phyloP scores from a whole-genome alignment of 30 jellyfish, hydroid and myxozoan genomes.

The Pseudorhiza aurosa region DNA sequence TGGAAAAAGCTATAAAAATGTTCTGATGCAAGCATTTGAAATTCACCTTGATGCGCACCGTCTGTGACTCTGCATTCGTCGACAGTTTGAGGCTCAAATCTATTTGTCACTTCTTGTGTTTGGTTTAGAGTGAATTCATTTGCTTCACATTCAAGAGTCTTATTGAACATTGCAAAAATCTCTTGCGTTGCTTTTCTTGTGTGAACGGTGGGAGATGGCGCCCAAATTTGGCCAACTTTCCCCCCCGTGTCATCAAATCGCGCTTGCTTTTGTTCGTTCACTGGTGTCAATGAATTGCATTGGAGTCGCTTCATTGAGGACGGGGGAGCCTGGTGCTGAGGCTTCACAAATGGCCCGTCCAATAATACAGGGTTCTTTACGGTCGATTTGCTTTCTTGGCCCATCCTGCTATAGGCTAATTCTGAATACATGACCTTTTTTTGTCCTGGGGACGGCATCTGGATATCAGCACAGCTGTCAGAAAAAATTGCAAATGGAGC shows the following conservation, averaged over 20 bases:
- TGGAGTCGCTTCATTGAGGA: constrained; percentile 1
- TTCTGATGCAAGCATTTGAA: too few relatives aligned
- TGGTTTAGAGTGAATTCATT: constrained; percentile 27
- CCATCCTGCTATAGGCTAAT: not conserved
- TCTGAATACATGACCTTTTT: not conserved
- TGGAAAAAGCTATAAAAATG: too few relatives aligned
- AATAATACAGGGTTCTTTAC: not conserved
- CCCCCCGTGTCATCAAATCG: not conserved
- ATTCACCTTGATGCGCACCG: too few relatives aligned
- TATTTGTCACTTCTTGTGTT: constrained; percentile 6
- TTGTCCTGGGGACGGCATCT: constrained; percentile 1
- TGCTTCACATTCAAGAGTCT: constrained; percentile 53
- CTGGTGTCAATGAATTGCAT: constrained; percentile 14
- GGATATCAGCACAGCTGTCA: constrained; percentile 3
- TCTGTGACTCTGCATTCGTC: too few relatives aligned
- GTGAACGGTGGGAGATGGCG: constrained; percentile 79
- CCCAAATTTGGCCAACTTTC: constrained; percentile 31
- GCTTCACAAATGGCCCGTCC: not conserved
- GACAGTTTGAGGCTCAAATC: constrained; percentile 13
- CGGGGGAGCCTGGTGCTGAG: not conserved
- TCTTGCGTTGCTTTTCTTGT: constrained; percentile 65
- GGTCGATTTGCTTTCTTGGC: not conserved
- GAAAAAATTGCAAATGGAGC: not conserved
- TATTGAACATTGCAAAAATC: constrained; percentile 60
- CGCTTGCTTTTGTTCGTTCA: not conserved